phyloP scores from a whole-genome alignment of 2,113 vertebrate genomes.

The Myrmophylax atrothorax region DNA sequence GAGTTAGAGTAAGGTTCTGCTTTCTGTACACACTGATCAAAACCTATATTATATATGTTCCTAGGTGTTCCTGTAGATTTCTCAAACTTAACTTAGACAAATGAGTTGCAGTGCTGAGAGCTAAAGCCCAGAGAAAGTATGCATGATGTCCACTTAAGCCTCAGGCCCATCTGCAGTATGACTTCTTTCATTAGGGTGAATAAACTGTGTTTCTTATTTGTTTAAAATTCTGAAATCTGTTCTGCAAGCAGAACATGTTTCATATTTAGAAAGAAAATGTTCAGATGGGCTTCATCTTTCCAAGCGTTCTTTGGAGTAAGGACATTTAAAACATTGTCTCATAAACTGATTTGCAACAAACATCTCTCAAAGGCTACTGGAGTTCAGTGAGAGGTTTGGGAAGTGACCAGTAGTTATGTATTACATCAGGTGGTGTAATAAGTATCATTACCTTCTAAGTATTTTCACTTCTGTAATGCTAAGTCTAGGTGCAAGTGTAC shows the following conservation, averaged over 20 bases:
- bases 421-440: conserved; percentile 30
- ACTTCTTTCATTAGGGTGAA: not conserved
- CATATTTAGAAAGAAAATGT: not conserved
- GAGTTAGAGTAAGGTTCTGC: not conserved
- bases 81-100: not conserved
- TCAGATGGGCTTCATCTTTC: conserved; percentile 1
- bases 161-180: not conserved
- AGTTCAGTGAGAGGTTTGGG: conserved; percentile 54
- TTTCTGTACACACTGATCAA: not conserved
- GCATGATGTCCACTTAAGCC: not conserved
- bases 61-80: not conserved
- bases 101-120: not conserved
- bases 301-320: not conserved
- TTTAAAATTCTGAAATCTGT: conserved; percentile 29
- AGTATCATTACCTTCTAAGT: not conserved
- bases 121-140: not conserved
- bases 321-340: conserved; percentile 8
- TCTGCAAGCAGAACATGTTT: conserved; percentile 7
- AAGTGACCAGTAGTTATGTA: conserved; percentile 5
- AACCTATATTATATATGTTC: not conserved
- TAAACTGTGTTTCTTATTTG: not conserved
- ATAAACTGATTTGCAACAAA: conserved; percentile 22
- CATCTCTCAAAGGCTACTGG: conserved; percentile 48
- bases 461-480: conserved; percentile 17
- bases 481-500: not conserved